Percentiles rank a stretch among this genome's conserved stretches.
phyloP scores from a whole-genome alignment of 2,113 vertebrate species.

The Protomyctophum bolini region DNA sequence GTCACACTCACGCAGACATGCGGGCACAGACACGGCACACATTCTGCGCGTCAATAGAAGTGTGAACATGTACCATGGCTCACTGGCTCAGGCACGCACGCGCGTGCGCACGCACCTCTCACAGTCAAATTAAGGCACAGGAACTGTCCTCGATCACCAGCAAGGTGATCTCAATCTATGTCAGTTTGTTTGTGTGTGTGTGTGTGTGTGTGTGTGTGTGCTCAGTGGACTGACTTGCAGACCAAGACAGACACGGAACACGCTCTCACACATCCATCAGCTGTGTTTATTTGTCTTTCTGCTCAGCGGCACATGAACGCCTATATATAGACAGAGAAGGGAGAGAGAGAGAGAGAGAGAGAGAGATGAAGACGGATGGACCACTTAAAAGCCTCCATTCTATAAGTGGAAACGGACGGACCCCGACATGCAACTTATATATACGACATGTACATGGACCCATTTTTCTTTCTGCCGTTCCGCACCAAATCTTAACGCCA shows the following conservation, averaged over 20 bases:
- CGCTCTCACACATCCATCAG: constrained; percentile 43
- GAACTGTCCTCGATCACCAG: not conserved
- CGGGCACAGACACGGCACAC: not conserved
- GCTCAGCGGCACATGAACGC: constrained; percentile 26
- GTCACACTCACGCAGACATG: not conserved
- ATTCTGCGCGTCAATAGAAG: not conserved
- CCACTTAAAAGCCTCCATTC: no score
- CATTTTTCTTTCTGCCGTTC: no score
- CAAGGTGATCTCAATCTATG: constrained; percentile 17
- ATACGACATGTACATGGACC: no score
- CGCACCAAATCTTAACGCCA: no score
- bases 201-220: no score
- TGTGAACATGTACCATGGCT: no score
- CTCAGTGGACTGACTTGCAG: constrained; percentile 16
- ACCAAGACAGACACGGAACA: constrained; percentile 36
- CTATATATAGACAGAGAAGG: constrained; percentile 43
- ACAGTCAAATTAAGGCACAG: no score
- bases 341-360: constrained; percentile 25
- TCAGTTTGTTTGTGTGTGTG: no score
- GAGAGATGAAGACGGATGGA: constrained; percentile 70
- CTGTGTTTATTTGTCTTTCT: constrained; percentile 50
- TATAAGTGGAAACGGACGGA: no score
- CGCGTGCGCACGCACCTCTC: no score
- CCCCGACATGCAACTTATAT: no score
- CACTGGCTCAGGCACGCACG: no score